Evolutionary conservation across 2,113 vertebrate genomes (phyloP), one percentile per base, ranked within the genome.

Genomic region (Anseranas semipalmata): DNA sequence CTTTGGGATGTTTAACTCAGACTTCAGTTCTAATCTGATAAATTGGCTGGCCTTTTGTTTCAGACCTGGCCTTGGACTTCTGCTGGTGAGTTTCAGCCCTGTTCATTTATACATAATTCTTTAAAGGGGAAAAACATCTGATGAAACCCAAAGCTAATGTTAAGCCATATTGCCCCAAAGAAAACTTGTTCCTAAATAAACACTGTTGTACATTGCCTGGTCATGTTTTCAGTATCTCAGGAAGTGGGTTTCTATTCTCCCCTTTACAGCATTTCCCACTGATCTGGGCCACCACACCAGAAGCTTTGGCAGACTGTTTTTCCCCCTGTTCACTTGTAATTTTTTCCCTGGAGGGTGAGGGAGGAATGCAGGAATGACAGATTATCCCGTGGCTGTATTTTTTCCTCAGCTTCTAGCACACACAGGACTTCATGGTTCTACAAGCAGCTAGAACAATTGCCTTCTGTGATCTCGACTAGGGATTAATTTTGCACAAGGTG

Each of bases 141-240:
- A 93, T 92, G 76, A 95, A 96, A 90, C 60, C 32, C 46, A 85
- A 90, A 95, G 46, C 16, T 92, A 75, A 43, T 71, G 32, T 80
- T 91, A 95, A 92, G 25, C 50, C 60, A 19, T 89, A 92, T 60
- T 9, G 2, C 33, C 48, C 32, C 79, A 78, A 46, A 33, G 55
- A 85, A 66, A 76, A 12, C 58, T 73, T 89, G 41, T 48, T 93
- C 53, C 35, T 89, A 48, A 90, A 46, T 66, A 89, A 33, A 24
- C 15, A 35, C 27, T 48, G 24, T 32, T 84, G 16, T 50, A 63
- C 30, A 68, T 65, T 77, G 25, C 58, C 33, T 58, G 84, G 35
- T 94, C 73, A 66, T 76, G 53, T 90, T 76, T 93, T 82, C 70
- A 73, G 45, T 53, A 58, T 58, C 70, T 87, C 3, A 12, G 73